phyloP scores from a whole-genome alignment of 53 echinoderm and acorn worm genomes.

The Pentamera pediparva region DNA sequence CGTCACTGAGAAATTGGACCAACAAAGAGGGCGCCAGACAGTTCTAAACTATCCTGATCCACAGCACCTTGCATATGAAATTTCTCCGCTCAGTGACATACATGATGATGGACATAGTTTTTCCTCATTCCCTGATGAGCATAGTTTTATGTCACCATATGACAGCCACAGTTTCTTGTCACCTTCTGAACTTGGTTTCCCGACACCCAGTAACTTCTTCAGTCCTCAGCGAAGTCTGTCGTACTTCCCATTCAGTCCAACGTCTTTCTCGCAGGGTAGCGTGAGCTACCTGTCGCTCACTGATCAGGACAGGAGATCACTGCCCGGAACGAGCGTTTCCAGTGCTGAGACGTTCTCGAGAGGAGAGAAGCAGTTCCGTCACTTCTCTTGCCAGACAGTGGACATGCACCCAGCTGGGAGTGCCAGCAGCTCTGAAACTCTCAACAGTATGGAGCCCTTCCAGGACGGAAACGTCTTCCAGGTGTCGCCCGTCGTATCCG shows the following conservation, averaged over 20 bases:
- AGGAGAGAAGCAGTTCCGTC: neutral
- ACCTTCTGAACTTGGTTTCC: too few relatives aligned
- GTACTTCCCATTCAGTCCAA: constrained; percentile 2
- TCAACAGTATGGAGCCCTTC: neutral
- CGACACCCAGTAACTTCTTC: constrained; percentile 18
- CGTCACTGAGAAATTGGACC: constrained; percentile 45
- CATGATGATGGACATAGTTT: too few relatives aligned
- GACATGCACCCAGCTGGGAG: neutral
- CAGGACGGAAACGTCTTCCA: neutral
- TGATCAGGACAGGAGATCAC: neutral
- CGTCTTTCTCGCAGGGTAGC: neutral
- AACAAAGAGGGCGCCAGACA: neutral
- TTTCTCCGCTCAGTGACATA: too few relatives aligned
- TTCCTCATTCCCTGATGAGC: too few relatives aligned
- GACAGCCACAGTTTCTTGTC: too few relatives aligned
- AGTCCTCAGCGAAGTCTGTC: neutral
- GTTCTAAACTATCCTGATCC: neutral
- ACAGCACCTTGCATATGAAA: too few relatives aligned
- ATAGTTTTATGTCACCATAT: too few relatives aligned
- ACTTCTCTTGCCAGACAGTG: constrained; percentile 7
- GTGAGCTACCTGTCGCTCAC: neutral
- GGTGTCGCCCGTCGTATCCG: neutral
- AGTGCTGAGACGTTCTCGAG: neutral
- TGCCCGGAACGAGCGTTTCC: neutral
- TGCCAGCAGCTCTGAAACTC: neutral